Conservation (phyloP, 2,113 vertebrate genomes). For the Chloropsis hardwickii region DNA sequence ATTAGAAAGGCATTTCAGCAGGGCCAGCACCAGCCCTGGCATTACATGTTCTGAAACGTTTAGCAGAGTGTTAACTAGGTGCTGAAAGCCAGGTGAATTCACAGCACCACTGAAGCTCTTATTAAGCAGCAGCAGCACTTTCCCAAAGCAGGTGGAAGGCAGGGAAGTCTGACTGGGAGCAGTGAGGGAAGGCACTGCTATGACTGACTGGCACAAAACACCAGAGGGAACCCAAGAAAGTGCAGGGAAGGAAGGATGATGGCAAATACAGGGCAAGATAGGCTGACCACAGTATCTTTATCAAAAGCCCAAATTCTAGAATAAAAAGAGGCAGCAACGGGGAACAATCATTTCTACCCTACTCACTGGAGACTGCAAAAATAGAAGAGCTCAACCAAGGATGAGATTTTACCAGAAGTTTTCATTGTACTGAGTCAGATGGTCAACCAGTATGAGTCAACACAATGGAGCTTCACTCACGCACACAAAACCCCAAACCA, state of each 20-base stretch:
- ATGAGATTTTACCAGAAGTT: neutral
- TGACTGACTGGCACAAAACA: neutral
- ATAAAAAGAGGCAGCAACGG: neutral
- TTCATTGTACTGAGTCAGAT: neutral
- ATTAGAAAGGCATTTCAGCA: slow-evolving; percentile 10
- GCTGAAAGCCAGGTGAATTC: slow-evolving; percentile 34
- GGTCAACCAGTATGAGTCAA: neutral
- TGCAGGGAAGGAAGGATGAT: neutral
- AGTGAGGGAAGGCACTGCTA: neutral
- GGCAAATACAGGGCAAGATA: neutral
- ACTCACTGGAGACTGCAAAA: neutral
- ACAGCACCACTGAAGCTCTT: neutral
- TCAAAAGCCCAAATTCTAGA: neutral
- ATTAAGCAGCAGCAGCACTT: neutral
- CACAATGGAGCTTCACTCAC: neutral
- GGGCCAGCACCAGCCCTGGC: neutral
- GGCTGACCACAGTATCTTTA: neutral
- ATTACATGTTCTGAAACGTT: neutral
- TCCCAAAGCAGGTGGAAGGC: neutral
- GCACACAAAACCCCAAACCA: neutral
- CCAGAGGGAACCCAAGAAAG: neutral
- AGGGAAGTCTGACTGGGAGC: neutral
- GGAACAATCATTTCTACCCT: neutral
- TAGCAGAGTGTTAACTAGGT: neutral
- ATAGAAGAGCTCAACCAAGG: neutral